These are phyloP conservation scores for Aethina tumida DNA, from an alignment of 1,140 invertebrate species.

Conservation along the genomic window DNA sequence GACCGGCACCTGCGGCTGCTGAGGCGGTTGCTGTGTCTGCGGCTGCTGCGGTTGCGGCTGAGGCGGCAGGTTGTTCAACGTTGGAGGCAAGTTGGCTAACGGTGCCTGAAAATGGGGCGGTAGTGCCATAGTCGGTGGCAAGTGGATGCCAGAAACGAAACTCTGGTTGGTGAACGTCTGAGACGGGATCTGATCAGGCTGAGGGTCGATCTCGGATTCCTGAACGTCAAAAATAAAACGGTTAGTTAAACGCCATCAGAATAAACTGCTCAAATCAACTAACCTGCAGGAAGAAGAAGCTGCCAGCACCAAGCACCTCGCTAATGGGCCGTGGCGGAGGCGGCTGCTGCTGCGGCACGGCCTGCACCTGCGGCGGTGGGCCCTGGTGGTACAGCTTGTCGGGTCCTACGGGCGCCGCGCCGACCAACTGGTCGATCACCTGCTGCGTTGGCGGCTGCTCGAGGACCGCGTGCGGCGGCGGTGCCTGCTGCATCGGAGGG, in stretches of 20 bases:
- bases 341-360: slow-evolving; percentile 29
- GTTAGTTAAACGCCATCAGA: background rate
- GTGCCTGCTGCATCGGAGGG: too few species aligned
- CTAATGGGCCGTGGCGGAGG: slow-evolving; percentile 47
- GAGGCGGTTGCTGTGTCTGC: slow-evolving; percentile 10
- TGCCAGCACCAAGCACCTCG: slow-evolving; percentile 60
- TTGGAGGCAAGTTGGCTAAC: slow-evolving; percentile 14
- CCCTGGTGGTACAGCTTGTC: slow-evolving; percentile 10
- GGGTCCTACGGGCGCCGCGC: too few species aligned
- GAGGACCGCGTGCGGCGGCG: background rate
- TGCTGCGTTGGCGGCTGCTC: background rate
- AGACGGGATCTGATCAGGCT: slow-evolving; percentile 50
- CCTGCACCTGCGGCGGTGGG: slow-evolving; percentile 18
- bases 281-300: slow-evolving; percentile 64
- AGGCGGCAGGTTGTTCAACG: slow-evolving; percentile 12
- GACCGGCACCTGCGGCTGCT: slow-evolving; percentile 5
- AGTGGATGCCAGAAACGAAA: slow-evolving; percentile 35
- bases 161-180: slow-evolving; percentile 74
- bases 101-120: slow-evolving; percentile 26
- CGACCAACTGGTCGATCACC: background rate
- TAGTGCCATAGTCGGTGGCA: slow-evolving; percentile 30
- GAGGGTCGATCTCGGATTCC: slow-evolving; percentile 65
- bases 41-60: slow-evolving; percentile 11
- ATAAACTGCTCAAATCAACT: slow-evolving; percentile 1
- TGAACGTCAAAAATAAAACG: slow-evolving; percentile 31